phyloP scores from a whole-genome alignment of 2,113 vertebrate genomes.

The Silurus meridionalis region DNA sequence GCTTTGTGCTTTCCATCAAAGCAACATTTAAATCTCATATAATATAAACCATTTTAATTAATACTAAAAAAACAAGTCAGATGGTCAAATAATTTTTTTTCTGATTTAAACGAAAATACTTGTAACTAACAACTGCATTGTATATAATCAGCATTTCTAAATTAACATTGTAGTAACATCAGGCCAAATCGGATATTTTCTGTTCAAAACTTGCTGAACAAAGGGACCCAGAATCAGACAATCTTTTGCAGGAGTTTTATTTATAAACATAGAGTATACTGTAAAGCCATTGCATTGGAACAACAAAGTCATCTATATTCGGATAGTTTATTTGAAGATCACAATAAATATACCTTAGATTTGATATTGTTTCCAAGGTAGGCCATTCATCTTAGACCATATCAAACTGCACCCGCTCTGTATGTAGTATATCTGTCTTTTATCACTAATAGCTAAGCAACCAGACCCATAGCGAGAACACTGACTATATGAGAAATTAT shows the following conservation, averaged over 20 bases:
- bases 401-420: conserved; percentile 62
- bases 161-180: background rate
- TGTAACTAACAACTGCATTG: background rate
- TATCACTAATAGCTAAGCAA: conserved; percentile 59
- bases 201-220: background rate
- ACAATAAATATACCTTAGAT: conserved; percentile 93
- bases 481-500: conserved; percentile 71
- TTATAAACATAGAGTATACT: conserved; percentile 97
- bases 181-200: background rate
- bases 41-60: background rate
- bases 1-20: background rate
- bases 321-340: conserved; percentile 85
- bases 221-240: conserved; percentile 10
- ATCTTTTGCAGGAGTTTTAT: conserved; percentile 85
- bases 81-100: background rate
- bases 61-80: background rate
- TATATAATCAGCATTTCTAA: background rate
- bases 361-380: conserved; percentile 70
- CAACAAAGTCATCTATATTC: conserved; percentile 79
- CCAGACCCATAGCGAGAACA: conserved; percentile 70
- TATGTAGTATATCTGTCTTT: conserved; percentile 65
- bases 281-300: conserved; percentile 88
- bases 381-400: conserved; percentile 66
- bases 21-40: background rate
- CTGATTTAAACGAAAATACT: background rate